Base-by-base conservation (phyloP, 2,888 invertebrate species). In the Epinotia nisella region DNA sequence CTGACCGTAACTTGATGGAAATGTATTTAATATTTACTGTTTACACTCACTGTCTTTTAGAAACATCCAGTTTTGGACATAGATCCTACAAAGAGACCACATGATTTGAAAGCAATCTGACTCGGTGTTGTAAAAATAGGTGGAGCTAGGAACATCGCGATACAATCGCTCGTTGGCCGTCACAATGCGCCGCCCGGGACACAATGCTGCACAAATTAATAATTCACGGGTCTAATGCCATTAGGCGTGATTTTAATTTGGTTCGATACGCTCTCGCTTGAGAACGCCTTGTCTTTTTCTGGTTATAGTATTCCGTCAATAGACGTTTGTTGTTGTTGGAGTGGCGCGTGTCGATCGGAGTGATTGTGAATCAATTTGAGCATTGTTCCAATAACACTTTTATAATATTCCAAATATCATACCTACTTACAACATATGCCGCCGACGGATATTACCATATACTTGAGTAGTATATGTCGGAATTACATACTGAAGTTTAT, bases 191-290 rank as follows among this genome's bases (percentile, higher is more conserved):
- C 75, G 69, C 74, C 69, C 79, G 74, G 86, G 84, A 92, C 92
- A 92, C 92, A 92, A 92, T 91, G 85, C 83, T 81, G 75, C 77
- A 82, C 86, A 91, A 92, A 92, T 92, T 92, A 92, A 90, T 91
- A 91, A 90, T 89, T 89, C 89, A 90, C 89, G 90, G 88, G 83
- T 87, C 86, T 88, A 87, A 87, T 83, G 83, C 83, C 84, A 87
- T 86, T 88, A 87, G 79, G 85, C 83, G 86, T 89, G 85, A 87
- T 91, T 91, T 90, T 90, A 90, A 90, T 91, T 91, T 89, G 78
- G 82, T 87, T 84, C 82, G 89, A 87, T 85, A 85, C 87, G 88
- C 82, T 87, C 81, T 84, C 82, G 76, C 75, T 75, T 51, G 76
- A 73, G 75, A 68, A 66, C 35, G 71, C 49, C 76, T 80, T 79